These are phyloP conservation scores for Idaea biselata DNA, from an alignment of 2,888 invertebrate genomes.

Conservation along the genomic window DNA sequence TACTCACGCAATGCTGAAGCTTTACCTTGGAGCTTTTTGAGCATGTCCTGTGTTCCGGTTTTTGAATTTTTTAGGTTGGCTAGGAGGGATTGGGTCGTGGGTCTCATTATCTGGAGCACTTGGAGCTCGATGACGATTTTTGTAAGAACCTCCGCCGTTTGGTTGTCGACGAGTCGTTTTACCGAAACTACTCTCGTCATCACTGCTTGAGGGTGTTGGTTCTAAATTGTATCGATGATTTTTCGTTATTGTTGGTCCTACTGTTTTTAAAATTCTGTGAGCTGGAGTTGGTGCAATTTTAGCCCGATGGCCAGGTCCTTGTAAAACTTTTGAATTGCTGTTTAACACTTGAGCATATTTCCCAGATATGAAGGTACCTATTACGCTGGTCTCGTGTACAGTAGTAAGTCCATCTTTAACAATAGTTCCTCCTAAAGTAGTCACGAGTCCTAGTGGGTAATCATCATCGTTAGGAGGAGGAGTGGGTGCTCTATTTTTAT, in stretches of 20 bases:
- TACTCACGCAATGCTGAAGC: slow-evolving; percentile 13
- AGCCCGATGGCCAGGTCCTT: slow-evolving; percentile 71
- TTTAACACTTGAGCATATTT: slow-evolving; percentile 94
- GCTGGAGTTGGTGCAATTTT: slow-evolving; percentile 85
- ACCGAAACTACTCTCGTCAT: slow-evolving; percentile 82
- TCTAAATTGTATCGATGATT: slow-evolving; percentile 82
- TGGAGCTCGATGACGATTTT: slow-evolving; percentile 78
- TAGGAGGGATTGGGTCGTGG: slow-evolving; percentile 54
- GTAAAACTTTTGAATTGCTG: slow-evolving; percentile 86
- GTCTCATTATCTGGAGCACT: slow-evolving; percentile 60
- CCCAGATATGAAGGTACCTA: slow-evolving; percentile 92
- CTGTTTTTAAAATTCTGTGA: slow-evolving; percentile 87
- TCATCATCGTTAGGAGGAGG: slow-evolving; percentile 80
- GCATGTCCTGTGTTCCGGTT: slow-evolving; percentile 61
- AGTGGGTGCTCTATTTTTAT: slow-evolving; percentile 65
- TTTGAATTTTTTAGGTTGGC: slow-evolving; percentile 70
- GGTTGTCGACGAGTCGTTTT: slow-evolving; percentile 79
- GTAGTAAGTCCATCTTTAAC: slow-evolving; percentile 91
- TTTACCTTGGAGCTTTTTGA: slow-evolving; percentile 70
- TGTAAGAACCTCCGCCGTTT: slow-evolving; percentile 72
- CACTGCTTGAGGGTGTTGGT: slow-evolving; percentile 82
- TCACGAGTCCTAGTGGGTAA: slow-evolving; percentile 90
- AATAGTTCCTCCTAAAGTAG: slow-evolving; percentile 90
- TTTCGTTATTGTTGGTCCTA: slow-evolving; percentile 82
- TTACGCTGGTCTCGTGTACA: slow-evolving; percentile 93